phyloP scores from a whole-genome alignment of 2,888 invertebrate genomes.

The Epiperipatus broadwayi region DNA sequence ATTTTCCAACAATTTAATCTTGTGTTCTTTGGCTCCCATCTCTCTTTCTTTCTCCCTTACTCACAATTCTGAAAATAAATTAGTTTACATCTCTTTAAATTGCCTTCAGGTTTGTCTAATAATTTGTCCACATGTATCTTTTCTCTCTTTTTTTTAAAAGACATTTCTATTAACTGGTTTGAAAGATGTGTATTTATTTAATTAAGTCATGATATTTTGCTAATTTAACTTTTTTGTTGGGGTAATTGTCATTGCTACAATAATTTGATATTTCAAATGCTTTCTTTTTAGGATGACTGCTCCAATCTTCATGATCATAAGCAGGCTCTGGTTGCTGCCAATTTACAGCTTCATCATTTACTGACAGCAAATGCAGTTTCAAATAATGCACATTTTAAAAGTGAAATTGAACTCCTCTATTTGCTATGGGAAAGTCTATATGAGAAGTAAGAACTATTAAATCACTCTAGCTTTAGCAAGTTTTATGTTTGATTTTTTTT shows the following conservation, averaged over 20 bases:
- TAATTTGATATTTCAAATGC: slow-evolving; percentile 19
- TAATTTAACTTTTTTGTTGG: slow-evolving; percentile 8
- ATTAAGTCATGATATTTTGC: background rate
- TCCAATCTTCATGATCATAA: slow-evolving; percentile 38
- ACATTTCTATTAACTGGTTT: too few species aligned
- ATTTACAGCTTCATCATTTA: slow-evolving; percentile 39
- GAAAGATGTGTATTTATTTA: slow-evolving; percentile 18
- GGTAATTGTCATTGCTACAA: slow-evolving; percentile 17
- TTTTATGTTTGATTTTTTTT: too few species aligned
- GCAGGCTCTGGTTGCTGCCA: slow-evolving; percentile 37
- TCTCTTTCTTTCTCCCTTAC: too few species aligned
- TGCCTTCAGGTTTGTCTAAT: too few species aligned
- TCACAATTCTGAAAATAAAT: too few species aligned
- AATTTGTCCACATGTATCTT: too few species aligned
- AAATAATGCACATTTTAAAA: slow-evolving; percentile 38
- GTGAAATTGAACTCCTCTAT: slow-evolving; percentile 44
- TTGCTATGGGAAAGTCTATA: slow-evolving; percentile 49
- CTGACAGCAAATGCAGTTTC: slow-evolving; percentile 36
- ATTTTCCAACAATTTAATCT: too few species aligned
- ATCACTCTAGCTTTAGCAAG: too few species aligned
- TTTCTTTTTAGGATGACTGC: too few species aligned
- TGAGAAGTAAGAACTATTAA: slow-evolving; percentile 44
- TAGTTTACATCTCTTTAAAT: too few species aligned
- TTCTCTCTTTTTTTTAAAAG: too few species aligned
- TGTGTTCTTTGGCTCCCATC: too few species aligned